Evolutionary conservation across 2,888 invertebrate species (phyloP).

Genomic region (Heliconius sara): DNA sequence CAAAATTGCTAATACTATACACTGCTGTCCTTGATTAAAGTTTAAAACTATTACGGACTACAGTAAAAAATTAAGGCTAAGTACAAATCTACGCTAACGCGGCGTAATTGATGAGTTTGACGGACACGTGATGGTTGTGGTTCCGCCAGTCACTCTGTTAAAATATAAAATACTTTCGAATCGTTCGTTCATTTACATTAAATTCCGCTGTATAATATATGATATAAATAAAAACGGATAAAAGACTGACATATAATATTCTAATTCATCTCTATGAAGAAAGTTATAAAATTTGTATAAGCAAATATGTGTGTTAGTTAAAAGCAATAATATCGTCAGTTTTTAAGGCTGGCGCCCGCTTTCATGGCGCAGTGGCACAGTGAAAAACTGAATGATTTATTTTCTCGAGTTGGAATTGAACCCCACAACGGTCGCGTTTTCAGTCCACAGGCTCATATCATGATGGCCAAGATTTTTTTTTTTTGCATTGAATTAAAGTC

Average conservation of each 20-base stretch:
- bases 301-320: too few species aligned
- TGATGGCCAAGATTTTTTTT: too few species aligned
- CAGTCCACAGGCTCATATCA: too few species aligned
- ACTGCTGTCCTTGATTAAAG: background rate
- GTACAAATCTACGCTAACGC: background rate
- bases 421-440: too few species aligned
- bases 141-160: background rate
- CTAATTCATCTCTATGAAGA: background rate
- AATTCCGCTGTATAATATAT: background rate
- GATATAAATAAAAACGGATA: background rate
- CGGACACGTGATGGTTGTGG: background rate
- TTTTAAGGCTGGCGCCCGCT: too few species aligned
- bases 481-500: too few species aligned
- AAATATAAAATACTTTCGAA: background rate
- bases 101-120: background rate
- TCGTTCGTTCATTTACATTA: background rate
- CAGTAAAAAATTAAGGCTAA: background rate
- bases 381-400: too few species aligned
- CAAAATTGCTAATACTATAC: background rate
- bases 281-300: background rate
- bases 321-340: too few species aligned
- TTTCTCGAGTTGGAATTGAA: too few species aligned
- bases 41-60: background rate
- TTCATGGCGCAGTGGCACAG: too few species aligned
- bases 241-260: background rate